Base-by-base conservation (phyloP, 1,140 invertebrate genomes). In the Heliconius congener region DNA sequence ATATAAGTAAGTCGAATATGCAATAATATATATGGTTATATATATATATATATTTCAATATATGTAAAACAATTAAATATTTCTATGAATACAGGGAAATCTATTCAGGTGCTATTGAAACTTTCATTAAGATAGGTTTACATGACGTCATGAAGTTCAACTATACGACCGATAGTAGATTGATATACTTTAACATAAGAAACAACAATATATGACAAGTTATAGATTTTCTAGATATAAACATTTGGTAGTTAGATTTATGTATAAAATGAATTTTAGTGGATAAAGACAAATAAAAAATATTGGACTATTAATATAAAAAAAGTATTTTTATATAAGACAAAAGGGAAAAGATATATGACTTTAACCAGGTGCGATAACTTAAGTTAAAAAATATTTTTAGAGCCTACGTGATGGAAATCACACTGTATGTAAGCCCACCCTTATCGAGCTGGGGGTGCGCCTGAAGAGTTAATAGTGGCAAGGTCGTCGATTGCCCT, bases 401-500 rank as follows among this genome's bases (percentile, higher is more conserved):
- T 13, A n/a, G 11, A 66, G 60, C 23, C 23, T 66, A 66, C 60
- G 60, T 66, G 60, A 66, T 4, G 60, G 18, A 30, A 18, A 66
- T 23, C 6, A 3, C 3, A 30, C 52, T 23, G 11, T n/a, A 34
- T 34, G 23, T 60, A 75, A 60, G 18, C 30, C 55, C 2, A 60
- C 9, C 37, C 5, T 34, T 39, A 57, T 57, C 13, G 60, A n/a
- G n/a, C 39, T 72, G 23, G 37, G 50, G 37, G 39, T 50, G 34
- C 73, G 30, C 50, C 30, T 27, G 37, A 37, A 60, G 39, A 71
- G 39, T 73, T 80, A 70, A 11, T 73, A 78, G 37, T 77, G 30
- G 19, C 71, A 77, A 71, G 57, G 73, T 79, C 60, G 73, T 66
- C 46, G 73, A 37, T 76, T 76, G n/a, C 60, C 60, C 60, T 30